phyloP scores from a whole-genome alignment of 2,797 vertebrate genomes.

The Valencia hispanica region DNA sequence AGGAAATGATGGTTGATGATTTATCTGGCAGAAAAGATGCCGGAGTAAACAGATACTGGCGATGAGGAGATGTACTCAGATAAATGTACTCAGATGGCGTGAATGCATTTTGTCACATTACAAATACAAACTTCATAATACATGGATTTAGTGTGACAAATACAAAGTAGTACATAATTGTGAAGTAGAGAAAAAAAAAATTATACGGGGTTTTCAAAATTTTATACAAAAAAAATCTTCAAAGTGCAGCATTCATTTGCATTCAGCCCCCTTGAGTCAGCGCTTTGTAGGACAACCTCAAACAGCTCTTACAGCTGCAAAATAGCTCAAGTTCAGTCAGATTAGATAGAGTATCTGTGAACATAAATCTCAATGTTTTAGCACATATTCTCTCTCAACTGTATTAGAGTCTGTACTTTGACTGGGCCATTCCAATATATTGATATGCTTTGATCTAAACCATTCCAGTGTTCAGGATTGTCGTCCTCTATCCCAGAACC shows the following conservation, averaged over 20 bases:
- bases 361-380: too few species aligned
- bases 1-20: slow-evolving; percentile 45
- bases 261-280: background rate
- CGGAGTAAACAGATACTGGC: slow-evolving; percentile 4
- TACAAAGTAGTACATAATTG: background rate
- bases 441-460: too few species aligned
- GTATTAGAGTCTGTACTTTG: too few species aligned
- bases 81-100: background rate
- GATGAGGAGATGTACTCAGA: background rate
- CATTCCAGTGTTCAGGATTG: background rate
- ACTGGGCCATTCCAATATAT: too few species aligned
- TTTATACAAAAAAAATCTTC: background rate
- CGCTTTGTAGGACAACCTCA: background rate
- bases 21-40: slow-evolving; percentile 46
- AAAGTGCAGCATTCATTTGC: background rate
- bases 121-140: background rate
- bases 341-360: background rate
- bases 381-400: too few species aligned
- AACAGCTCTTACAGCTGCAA: background rate
- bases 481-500: background rate
- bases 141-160: background rate
- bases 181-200: background rate
- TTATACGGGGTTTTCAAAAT: background rate
- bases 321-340: background rate
- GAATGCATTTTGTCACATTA: background rate